Conservation (phyloP, 2,888 invertebrate genomes). For the Eurois occulta region DNA sequence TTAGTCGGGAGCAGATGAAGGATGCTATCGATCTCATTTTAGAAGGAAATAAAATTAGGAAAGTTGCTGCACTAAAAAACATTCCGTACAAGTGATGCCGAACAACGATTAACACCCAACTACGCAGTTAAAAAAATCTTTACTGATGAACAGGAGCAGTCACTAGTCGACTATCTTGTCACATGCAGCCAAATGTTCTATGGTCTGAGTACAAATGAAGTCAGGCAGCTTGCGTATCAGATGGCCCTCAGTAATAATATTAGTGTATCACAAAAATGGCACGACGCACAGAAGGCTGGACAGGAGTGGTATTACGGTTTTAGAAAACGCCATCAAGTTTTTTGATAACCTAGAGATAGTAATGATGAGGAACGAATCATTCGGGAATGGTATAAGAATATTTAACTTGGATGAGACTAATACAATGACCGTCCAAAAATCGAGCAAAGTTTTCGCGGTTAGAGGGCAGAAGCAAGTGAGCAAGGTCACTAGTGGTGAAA, state of each 20-base stretch:
- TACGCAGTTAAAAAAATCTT: conserved; percentile 1
- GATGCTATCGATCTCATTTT: no score
- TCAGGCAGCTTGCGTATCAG: conserved; percentile 4
- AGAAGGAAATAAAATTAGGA: no score
- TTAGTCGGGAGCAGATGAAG: no score
- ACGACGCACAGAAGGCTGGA: neutral
- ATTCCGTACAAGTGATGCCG: no score
- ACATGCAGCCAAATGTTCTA: conserved; percentile 6
- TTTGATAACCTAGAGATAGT: neutral
- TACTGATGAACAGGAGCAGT: conserved; percentile 8
- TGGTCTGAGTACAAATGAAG: conserved; percentile 1
- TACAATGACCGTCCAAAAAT: conserved; percentile 5
- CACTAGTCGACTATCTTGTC: conserved; percentile 3
- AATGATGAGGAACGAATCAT: neutral
- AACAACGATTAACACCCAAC: neutral
- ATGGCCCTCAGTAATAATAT: neutral
- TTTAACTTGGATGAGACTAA: neutral
- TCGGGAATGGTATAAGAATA: neutral
- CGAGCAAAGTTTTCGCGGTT: neutral
- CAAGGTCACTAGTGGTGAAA: conserved; percentile 5
- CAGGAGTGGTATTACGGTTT: neutral
- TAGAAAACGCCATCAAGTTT: neutral
- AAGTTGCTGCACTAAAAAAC: no score
- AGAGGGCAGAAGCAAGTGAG: conserved; percentile 3
- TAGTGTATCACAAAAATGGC: neutral